Conservation (phyloP, 2,113 vertebrate genomes). For the Nicator chloris region DNA sequence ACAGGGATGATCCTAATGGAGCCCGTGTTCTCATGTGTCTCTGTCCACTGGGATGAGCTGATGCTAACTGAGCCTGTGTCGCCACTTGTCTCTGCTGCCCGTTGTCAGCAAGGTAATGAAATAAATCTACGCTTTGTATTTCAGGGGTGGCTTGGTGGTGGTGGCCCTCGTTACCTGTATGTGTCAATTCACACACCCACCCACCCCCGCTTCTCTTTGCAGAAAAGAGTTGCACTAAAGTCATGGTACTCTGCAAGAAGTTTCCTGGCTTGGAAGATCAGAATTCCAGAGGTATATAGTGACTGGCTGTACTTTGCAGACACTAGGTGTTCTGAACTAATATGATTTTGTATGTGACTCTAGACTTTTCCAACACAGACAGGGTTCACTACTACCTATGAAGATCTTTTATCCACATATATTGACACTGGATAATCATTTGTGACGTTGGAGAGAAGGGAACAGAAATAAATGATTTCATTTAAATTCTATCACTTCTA, state of each 20-base stretch:
- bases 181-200: neutral
- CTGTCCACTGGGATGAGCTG: neutral
- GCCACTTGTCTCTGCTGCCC: fast-evolving
- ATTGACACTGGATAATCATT: neutral
- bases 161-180: neutral
- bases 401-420: neutral
- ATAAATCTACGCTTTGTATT: neutral
- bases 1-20: neutral
- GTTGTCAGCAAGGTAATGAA: neutral
- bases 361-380: neutral
- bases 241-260: neutral
- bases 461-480: neutral
- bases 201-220: neutral
- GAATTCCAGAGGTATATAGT: neutral
- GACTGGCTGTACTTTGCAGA: neutral
- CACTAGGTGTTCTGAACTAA: neutral
- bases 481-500: neutral
- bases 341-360: neutral
- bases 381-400: neutral
- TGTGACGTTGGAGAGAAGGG: neutral
- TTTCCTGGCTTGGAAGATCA: neutral
- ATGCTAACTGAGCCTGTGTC: too few species aligned
- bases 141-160: fast-evolving
- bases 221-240: neutral
- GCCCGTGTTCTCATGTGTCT: neutral